Evolutionary conservation across 2,113 vertebrate genomes (phyloP).

Genomic region (Psilopsiagon aymara): DNA sequence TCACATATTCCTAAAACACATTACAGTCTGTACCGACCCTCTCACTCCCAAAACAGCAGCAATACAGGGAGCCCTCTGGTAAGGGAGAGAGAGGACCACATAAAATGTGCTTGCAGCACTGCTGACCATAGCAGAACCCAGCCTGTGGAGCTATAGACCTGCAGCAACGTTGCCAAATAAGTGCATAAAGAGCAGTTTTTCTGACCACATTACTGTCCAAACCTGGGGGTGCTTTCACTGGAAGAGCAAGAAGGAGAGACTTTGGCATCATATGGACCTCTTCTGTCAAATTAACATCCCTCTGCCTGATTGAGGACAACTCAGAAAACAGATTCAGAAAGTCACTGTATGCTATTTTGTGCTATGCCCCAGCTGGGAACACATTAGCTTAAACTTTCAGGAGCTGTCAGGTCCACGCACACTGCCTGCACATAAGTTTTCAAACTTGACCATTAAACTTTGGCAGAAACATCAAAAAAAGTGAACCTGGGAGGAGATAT

Average conservation of each 20-base stretch:
- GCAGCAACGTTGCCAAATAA: neutral
- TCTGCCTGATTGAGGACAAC: neutral
- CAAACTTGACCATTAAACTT: neutral
- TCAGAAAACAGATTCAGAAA: neutral
- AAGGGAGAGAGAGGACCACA: neutral
- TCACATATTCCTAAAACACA: neutral
- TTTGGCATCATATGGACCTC: neutral
- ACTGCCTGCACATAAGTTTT: neutral
- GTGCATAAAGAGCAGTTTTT: no score
- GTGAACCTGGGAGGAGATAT: neutral
- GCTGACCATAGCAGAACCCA: neutral
- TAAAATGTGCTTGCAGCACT: no score
- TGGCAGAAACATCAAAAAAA: neutral
- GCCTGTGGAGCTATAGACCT: neutral
- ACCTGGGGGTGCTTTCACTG: neutral
- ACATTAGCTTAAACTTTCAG: fast-evolving
- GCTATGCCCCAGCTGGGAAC: fast-evolving
- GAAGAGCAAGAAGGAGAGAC: neutral
- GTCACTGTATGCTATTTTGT: fast-evolving
- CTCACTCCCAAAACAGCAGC: neutral
- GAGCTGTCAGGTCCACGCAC: neutral
- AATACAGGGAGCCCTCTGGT: neutral
- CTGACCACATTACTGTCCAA: neutral
- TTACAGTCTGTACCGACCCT: neutral
- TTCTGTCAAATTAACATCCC: neutral